Conservation (phyloP, 2,888 invertebrate species). For the Auanema sp. region DNA sequence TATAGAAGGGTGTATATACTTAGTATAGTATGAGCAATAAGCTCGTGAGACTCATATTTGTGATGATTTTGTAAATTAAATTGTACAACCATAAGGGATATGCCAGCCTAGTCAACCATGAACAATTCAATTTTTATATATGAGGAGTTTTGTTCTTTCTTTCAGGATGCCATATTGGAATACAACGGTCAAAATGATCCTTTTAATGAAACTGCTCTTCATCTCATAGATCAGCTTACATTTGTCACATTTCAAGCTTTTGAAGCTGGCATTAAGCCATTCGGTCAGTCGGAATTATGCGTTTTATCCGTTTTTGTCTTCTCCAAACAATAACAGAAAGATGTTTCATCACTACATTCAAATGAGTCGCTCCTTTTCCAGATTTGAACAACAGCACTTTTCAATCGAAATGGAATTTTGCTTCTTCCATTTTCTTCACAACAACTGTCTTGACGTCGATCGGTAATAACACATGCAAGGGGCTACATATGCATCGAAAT, state of each 20-base stretch:
- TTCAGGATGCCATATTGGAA: conserved; percentile 32
- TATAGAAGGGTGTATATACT: background rate
- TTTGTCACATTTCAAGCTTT: conserved; percentile 52
- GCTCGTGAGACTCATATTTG: background rate
- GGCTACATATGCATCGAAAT: background rate
- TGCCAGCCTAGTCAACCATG: background rate
- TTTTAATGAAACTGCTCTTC: conserved; percentile 25
- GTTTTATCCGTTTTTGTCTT: conserved; percentile 9
- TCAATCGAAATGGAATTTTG: conserved; percentile 50
- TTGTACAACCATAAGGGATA: no score
- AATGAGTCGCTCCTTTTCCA: background rate
- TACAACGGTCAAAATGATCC: conserved; percentile 22
- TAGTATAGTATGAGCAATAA: background rate
- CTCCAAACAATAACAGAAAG: background rate
- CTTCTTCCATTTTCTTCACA: conserved; percentile 57
- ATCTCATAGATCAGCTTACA: conserved; percentile 51
- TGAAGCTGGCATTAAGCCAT: conserved; percentile 44
- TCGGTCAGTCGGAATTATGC: conserved; percentile 14
- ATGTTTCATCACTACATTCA: background rate
- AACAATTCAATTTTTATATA: background rate
- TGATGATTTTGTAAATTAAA: background rate
- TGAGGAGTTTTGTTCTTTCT: background rate
- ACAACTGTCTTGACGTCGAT: conserved; percentile 57
- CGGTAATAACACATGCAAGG: conserved; percentile 20
- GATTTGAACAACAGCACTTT: conserved; percentile 29